These are phyloP conservation scores for Zaprionus obscuricornis DNA, from an alignment of 2,888 invertebrate species.

Conservation along the genomic window DNA sequence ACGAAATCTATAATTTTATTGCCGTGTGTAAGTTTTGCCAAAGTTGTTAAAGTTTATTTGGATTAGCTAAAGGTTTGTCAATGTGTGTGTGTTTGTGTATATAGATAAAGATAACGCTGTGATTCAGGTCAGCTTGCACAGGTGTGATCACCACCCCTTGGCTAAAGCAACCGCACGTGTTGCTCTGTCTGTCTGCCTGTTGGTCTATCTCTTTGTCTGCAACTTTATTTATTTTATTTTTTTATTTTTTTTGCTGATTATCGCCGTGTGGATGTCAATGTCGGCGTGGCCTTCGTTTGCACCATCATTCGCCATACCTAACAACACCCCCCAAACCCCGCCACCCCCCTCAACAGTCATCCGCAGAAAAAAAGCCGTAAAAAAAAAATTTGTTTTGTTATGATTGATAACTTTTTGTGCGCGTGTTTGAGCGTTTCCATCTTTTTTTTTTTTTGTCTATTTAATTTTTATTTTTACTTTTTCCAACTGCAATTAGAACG, in stretches of 20 bases:
- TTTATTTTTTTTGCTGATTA: conserved; percentile 23
- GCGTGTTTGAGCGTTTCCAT: conserved; percentile 21
- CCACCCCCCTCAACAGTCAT: conserved; percentile 3
- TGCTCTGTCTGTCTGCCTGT: background rate
- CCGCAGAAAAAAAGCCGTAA: conserved; percentile 16
- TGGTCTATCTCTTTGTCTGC: too few species aligned
- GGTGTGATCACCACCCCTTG: conserved; percentile 13
- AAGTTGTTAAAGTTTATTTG: too few species aligned
- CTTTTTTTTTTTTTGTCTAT: too few species aligned
- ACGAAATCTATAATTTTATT: too few species aligned
- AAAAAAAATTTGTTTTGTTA: conserved; percentile 1
- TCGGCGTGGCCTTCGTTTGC: background rate
- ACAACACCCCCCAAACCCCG: too few species aligned
- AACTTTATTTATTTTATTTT: too few species aligned
- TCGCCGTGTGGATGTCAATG: conserved; percentile 20
- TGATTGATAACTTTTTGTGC: conserved; percentile 30
- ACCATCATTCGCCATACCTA: too few species aligned
- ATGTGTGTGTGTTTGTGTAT: too few species aligned
- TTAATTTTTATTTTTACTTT: too few species aligned
- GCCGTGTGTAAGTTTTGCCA: conserved; percentile 23
- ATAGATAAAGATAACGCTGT: too few species aligned
- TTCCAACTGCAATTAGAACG: conserved; percentile 28
- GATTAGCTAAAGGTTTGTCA: too few species aligned
- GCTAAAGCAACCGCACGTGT: conserved; percentile 34
- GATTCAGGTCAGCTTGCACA: conserved; percentile 6